These are phyloP conservation scores for Torymus auratus DNA, from an alignment of 2,888 invertebrate genomes.

Conservation along the genomic window DNA sequence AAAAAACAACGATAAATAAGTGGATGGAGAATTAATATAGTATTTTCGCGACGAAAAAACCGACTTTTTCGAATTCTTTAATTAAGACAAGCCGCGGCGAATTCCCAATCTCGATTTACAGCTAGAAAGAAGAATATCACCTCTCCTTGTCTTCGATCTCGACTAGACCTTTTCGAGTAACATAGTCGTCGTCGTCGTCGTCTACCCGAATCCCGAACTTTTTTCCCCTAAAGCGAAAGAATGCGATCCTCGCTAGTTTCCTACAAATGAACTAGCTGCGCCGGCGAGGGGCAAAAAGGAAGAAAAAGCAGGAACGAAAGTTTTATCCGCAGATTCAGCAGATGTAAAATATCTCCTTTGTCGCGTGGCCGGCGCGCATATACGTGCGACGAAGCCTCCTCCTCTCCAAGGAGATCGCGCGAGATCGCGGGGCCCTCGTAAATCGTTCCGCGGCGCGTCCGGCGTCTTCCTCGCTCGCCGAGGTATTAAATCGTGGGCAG, in stretches of 20 bases:
- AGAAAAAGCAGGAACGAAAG: neutral
- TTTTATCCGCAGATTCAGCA: constrained; percentile 33
- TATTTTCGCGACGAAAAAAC: no score
- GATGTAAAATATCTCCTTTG: constrained; percentile 40
- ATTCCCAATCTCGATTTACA: neutral
- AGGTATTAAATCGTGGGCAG: constrained; percentile 48
- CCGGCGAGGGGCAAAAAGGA: neutral
- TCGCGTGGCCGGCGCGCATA: constrained; percentile 2
- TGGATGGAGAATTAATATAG: no score
- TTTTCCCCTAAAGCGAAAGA: no score
- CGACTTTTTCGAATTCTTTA: neutral
- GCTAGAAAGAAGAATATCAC: neutral
- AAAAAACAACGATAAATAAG: no score
- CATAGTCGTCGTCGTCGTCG: constrained; percentile 1
- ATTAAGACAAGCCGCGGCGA: neutral
- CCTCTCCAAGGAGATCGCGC: constrained; percentile 21
- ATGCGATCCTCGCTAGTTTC: no score
- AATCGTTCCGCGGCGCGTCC: constrained; percentile 48
- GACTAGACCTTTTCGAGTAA: constrained; percentile 4
- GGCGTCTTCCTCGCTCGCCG: constrained; percentile 31
- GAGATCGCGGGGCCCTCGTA: constrained; percentile 53
- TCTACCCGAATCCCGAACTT: neutral
- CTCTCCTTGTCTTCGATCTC: constrained; percentile 32
- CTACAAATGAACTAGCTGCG: neutral
- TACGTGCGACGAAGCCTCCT: no score